Conservation (phyloP, 2,113 vertebrate species). For the Festucalex cinctus region DNA sequence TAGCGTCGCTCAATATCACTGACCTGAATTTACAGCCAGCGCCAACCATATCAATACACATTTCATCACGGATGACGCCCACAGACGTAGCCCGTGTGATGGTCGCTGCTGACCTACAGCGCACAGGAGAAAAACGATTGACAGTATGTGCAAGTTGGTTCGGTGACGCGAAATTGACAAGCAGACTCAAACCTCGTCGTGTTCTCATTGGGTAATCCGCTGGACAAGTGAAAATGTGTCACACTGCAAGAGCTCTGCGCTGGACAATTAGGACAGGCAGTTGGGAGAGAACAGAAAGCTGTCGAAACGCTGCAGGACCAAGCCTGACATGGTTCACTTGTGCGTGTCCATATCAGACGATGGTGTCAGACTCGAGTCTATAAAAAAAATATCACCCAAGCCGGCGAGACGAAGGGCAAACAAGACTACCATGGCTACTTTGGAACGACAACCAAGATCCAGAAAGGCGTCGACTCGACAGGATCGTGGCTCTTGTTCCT, state of each 20-base stretch:
- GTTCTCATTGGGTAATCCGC: conserved; percentile 29
- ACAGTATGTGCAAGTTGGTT: conserved; percentile 39
- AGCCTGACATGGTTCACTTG: conserved; percentile 71
- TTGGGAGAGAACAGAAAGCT: conserved; percentile 43
- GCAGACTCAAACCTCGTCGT: conserved; percentile 25
- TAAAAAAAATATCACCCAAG: conserved; percentile 58
- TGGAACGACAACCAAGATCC: conserved; percentile 40
- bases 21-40: conserved; percentile 70
- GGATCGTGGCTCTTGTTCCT: conserved; percentile 68
- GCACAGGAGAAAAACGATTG: conserved; percentile 38
- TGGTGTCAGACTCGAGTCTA: conserved; percentile 59
- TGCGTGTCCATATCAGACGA: conserved; percentile 52
- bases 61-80: conserved; percentile 58
- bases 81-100: conserved; percentile 32
- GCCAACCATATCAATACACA: conserved; percentile 56
- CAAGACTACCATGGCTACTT: conserved; percentile 37
- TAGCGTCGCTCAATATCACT: conserved; percentile 64
- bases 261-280: conserved; percentile 54
- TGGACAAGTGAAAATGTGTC: conserved; percentile 58
- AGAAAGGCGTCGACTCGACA: conserved; percentile 49
- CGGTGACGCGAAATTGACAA: conserved; percentile 34
- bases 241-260: conserved; percentile 28
- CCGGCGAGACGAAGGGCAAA: conserved; percentile 18
- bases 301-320: conserved; percentile 41
- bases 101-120: conserved; percentile 45